Evolutionary conservation across 2,888 invertebrate genomes (phyloP), one percentile per base, ranked within the genome.

Genomic region (Abrostola triplasia): DNA sequence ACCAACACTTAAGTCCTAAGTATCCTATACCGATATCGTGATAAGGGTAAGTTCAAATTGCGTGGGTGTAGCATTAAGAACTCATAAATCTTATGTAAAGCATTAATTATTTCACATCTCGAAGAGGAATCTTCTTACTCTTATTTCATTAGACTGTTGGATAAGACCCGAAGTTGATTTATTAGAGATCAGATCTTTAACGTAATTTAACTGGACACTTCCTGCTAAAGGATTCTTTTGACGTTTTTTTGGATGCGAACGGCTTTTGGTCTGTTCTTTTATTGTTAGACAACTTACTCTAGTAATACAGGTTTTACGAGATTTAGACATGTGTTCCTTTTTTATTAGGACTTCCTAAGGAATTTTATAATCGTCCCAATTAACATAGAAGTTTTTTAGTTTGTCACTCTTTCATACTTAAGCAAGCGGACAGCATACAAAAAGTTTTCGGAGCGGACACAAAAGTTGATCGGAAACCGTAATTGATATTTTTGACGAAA

Each of bases 41-140:
- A 73, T 80, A 81, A 80, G 77, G 84, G 84, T 75, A 83, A 82
- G 73, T 85, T 77, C 75, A 80, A 83, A 85, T 81, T 70, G 85
- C 79, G 91, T 90, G 88, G 92, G 91, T 84, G 90, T 88, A 88
- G 83, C 86, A 92, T 93, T 93, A 93, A 92, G 88, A 89, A 88
- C 80, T 81, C 84, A 88, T 93, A 92, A 90, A 93, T 93, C 90
- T 87, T 85, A 65, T 64, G 79, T 72, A 80, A 53, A 79, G 84
- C 86, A 88, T 90, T 88, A 90, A 92, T 92, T 92, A 91, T 90
- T 88, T 83, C 76, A 78, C 83, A 80, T 86, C 83, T 84, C 77
- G 69, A 79, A 80, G 80, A 81, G 84, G 81, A 82, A 80, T 71
- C 86, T 74, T 76, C 70, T 76, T 79, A 80, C 77, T 90, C 90